Base-by-base conservation (phyloP, 2,888 invertebrate genomes). In the Laspeyria flexula region DNA sequence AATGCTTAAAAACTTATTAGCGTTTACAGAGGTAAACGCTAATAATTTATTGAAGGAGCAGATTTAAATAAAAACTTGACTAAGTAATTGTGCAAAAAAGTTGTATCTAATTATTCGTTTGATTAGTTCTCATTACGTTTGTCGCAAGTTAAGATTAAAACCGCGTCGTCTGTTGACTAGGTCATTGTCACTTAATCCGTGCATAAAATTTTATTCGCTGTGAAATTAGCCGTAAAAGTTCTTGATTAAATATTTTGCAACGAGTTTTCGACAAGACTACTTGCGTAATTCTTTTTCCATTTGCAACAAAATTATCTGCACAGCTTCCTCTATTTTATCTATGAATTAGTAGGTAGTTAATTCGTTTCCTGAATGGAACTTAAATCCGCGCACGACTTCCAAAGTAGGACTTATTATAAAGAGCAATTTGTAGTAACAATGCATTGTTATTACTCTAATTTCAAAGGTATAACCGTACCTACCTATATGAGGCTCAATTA, bases 181-280 rank as follows among this genome's bases (percentile, higher is more conserved):
- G 91, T 91, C 91, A 91, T 83, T 90, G 91, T 88, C 91, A 88
- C 57, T 72, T 56, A 73, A 79, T 78, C 75, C 80, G 77, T 82
- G 79, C 80, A 81, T 73, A 71, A 71, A 74, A 81, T 77, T 85
- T 84, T 81, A 82, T 81, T 78, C 73, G 59, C 77, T 83, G 83
- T 86, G 83, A 89, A 90, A 90, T 88, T 86, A 73, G 60, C 78
- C 83, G 82, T 85, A 80, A 88, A 86, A 82, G 77, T 81, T 82
- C 70, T 79, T 77, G 75, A 77, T 65, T 66, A 79, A 71, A 55
- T 75, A 75, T 90, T 85, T 85, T 79, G 88, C 82, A 90, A 90
- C 74, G 64, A 71, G 77, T 78, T 75, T 82, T 73, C 66, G 65
- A 77, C 69, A 64, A 71, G 73, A 77, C 51, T 61, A 46, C 70